These are phyloP conservation scores for Tokudaia tokunoshimensis DNA, from an alignment of 2,797 vertebrate genomes.

Conservation along the genomic window DNA sequence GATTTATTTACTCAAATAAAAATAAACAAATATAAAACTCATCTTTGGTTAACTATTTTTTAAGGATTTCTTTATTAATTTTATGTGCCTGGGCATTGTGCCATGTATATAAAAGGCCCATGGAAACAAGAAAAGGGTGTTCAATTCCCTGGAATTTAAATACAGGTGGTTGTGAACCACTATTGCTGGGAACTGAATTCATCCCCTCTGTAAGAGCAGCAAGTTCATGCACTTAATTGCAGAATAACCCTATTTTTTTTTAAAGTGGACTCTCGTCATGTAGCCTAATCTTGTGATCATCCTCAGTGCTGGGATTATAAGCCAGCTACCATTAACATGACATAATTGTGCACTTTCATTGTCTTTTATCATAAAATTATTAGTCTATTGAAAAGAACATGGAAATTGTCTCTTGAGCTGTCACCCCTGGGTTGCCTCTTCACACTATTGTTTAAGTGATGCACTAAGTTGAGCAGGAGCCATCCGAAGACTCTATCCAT, in stretches of 20 bases:
- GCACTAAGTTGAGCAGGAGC: background rate
- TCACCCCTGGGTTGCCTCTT: background rate
- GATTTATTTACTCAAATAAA: slow-evolving; percentile 22
- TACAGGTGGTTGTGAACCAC: background rate
- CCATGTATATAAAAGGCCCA: background rate
- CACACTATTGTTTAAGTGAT: background rate
- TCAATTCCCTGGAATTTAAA: background rate
- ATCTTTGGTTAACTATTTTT: background rate
- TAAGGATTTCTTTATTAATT: background rate
- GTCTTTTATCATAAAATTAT: background rate
- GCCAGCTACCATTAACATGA: background rate
- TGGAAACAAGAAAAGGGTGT: background rate
- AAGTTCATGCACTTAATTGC: background rate
- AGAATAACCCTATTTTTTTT: background rate
- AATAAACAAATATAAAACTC: background rate
- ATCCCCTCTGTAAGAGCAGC: background rate
- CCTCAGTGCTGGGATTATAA: background rate
- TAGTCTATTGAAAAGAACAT: background rate
- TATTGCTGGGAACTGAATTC: background rate
- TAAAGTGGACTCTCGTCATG: background rate
- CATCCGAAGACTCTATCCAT: background rate
- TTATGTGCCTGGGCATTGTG: background rate
- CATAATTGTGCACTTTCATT: background rate
- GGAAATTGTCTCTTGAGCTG: background rate
- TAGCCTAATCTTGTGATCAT: background rate